These are phyloP conservation scores for Gouania willdenowi DNA, from an alignment of 2,797 vertebrate species.

Conservation along the genomic window DNA sequence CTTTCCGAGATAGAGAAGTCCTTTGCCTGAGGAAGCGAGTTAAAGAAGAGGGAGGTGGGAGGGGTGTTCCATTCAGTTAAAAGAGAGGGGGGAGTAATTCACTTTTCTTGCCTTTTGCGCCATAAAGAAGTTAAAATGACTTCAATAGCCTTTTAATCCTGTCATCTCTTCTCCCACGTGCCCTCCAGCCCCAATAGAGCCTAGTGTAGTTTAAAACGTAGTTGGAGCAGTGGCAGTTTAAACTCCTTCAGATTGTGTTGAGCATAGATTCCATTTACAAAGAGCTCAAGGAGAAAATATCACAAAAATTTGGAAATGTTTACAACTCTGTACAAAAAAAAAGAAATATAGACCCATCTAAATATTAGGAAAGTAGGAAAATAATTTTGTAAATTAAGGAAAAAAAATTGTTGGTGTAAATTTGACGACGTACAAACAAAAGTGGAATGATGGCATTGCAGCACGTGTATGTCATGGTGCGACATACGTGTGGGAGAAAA, in stretches of 20 bases:
- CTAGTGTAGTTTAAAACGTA: constrained; percentile 87
- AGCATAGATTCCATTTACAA: constrained; percentile 78
- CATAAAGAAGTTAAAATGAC: constrained; percentile 92
- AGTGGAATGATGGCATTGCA: too few relatives aligned
- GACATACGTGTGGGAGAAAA: too few relatives aligned
- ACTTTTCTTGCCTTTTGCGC: constrained; percentile 84
- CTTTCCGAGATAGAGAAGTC: constrained; percentile 71
- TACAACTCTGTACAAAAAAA: too few relatives aligned
- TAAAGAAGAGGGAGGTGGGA: constrained; percentile 74
- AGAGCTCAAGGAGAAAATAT: constrained; percentile 70
- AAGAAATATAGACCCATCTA: too few relatives aligned
- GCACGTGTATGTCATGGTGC: too few relatives aligned
- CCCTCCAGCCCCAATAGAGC: constrained; percentile 90
- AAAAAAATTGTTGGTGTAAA: too few relatives aligned
- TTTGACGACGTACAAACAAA: too few relatives aligned
- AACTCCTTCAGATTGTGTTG: constrained; percentile 88
- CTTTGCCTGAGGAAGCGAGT: constrained; percentile 82
- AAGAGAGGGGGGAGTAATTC: constrained; percentile 76
- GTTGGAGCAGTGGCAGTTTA: constrained; percentile 88
- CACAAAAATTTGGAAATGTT: constrained; percentile 45
- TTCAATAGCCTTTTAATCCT: constrained; percentile 97
- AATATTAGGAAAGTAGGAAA: too few relatives aligned
- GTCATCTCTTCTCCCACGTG: constrained; percentile 93
- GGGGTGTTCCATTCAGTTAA: constrained; percentile 59
- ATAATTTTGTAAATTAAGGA: too few relatives aligned